Conservation (phyloP, 2,113 vertebrate genomes). For the Tangachromis dhanisi region DNA sequence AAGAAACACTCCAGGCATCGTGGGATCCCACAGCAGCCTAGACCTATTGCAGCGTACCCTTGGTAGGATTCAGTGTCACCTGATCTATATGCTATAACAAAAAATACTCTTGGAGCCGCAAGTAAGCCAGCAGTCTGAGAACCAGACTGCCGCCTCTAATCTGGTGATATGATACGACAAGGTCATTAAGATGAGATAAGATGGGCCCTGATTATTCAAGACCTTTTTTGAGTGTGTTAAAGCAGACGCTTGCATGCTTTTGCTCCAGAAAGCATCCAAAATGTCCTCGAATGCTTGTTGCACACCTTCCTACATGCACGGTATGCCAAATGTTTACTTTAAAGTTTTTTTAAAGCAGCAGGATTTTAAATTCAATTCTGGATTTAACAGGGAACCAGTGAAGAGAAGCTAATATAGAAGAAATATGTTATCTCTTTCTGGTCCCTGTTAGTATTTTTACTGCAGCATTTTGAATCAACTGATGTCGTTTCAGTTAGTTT, state of each 20-base stretch:
- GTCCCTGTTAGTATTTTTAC: not conserved
- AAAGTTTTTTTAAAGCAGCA: not conserved
- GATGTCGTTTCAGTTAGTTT: not conserved
- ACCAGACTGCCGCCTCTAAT: not conserved
- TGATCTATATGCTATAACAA: not conserved
- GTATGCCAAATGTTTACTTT: too few species aligned
- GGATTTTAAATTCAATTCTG: not conserved
- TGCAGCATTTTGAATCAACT: not conserved
- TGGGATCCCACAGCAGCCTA: not conserved
- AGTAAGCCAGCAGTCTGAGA: not conserved
- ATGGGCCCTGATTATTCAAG: not conserved
- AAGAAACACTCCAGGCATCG: not conserved
- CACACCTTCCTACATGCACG: too few species aligned
- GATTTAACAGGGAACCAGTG: not conserved
- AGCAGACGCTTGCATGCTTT: too few species aligned
- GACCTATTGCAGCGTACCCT: not conserved
- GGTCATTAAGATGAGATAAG: not conserved
- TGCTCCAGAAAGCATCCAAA: too few species aligned
- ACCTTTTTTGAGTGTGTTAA: not conserved
- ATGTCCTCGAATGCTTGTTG: too few species aligned
- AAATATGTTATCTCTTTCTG: not conserved
- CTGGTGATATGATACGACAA: accelerated
- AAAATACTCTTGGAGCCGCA: not conserved
- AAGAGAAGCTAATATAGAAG: not conserved
- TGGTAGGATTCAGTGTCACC: not conserved